Evolutionary conservation across 92 coral and sea anemone species (phyloP), one percentile per base, ranked within the genome.

Genomic region (Scolanthus callimorphus): DNA sequence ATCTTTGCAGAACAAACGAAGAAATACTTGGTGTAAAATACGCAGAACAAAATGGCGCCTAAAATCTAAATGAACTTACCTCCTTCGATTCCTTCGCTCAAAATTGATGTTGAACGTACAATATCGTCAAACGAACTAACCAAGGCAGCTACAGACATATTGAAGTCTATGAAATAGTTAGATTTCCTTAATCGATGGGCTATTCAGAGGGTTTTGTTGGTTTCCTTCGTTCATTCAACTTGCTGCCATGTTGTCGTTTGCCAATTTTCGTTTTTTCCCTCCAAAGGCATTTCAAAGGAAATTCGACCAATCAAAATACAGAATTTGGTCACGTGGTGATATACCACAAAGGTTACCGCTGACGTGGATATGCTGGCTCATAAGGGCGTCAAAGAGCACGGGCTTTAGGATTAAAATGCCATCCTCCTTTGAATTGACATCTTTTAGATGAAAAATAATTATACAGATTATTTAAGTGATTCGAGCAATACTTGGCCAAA

Each of bases 21-120:
- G n/a, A n/a, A n/a, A n/a, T n/a, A n/a, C n/a, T n/a, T n/a, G n/a
- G n/a, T n/a, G n/a, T n/a, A n/a, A n/a, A n/a, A n/a, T n/a, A n/a
- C n/a, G n/a, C n/a, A n/a, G n/a, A n/a, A n/a, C n/a, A n/a, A n/a
- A n/a, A n/a, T n/a, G n/a, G n/a, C n/a, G n/a, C n/a, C n/a, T n/a
- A n/a, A n/a, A n/a, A n/a, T n/a, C n/a, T n/a, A n/a, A n/a, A n/a
- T n/a, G n/a, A n/a, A n/a, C 81, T 49, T 30, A 92, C 98, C 98
- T 92, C 88, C 91, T 66, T 92, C 98, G 58, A 92, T 92, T 46
- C 98, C 98, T 37, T 90, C 98, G 31, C 87, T 76, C 52, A 92
- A 77, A 30, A 92, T 84, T 6, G 92, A 58, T 23, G 98, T 65
- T 34, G 94, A 84, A 48, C 98, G 98, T 54, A 85, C 94, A 56